Conservation (phyloP, 2,888 invertebrate genomes). For the Trichopria drosophilae region DNA sequence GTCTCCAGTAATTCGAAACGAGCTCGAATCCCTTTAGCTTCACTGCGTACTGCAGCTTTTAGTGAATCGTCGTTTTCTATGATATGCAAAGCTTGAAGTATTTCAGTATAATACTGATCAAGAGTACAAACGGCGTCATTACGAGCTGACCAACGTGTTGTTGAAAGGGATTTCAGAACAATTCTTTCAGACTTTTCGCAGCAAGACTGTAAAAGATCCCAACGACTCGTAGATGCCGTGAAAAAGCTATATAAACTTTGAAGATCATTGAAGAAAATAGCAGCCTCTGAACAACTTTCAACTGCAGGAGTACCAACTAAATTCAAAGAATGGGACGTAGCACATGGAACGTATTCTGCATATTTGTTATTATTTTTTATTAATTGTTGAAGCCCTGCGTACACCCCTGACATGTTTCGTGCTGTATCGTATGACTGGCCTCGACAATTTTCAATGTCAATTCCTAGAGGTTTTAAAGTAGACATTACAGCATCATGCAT, state of each 20-base stretch:
- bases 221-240: no score
- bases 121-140: conserved; percentile 1
- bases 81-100: conserved; percentile 8
- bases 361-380: conserved; percentile 31
- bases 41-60: conserved; percentile 4
- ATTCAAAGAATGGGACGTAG: conserved; percentile 41
- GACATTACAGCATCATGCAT: background rate
- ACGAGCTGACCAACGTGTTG: conserved; percentile 11
- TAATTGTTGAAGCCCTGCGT: conserved; percentile 32
- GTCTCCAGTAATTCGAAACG: conserved; percentile 16
- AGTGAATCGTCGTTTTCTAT: conserved; percentile 7
- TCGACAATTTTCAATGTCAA: conserved; percentile 9
- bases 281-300: conserved; percentile 37
- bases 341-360: conserved; percentile 37
- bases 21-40: conserved; percentile 9
- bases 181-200: no score
- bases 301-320: conserved; percentile 38
- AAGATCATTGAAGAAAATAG: conserved; percentile 35
- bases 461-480: conserved; percentile 1
- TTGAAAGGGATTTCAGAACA: background rate
- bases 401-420: conserved; percentile 36
- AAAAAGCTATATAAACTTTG: conserved; percentile 40
- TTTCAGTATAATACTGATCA: conserved; percentile 8
- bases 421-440: conserved; percentile 38
- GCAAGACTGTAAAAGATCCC: no score